Conservation (phyloP, 1,140 invertebrate species). For the Drosophila kanapiae region DNA sequence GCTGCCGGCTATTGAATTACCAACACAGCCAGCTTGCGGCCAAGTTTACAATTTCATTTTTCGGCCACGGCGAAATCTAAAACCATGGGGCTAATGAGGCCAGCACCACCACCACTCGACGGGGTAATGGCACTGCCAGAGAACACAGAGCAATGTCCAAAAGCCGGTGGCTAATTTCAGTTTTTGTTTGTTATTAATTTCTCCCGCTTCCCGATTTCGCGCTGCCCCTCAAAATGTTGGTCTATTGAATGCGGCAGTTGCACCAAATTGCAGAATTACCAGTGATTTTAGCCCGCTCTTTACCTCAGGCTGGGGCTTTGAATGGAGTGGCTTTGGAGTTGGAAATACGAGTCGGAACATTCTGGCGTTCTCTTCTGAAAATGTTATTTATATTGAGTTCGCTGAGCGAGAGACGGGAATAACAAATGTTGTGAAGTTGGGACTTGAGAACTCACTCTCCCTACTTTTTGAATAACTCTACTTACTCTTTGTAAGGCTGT, state of each 20-base stretch:
- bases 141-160: conserved; percentile 45
- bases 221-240: conserved; percentile 27
- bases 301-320: neutral
- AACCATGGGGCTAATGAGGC: conserved; percentile 70
- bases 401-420: neutral
- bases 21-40: conserved; percentile 9
- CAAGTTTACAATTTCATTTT: conserved; percentile 49
- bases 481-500: neutral
- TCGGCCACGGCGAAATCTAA: conserved; percentile 56
- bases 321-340: neutral
- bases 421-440: neutral
- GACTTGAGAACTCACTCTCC: too few species aligned
- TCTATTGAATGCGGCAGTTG: conserved; percentile 9
- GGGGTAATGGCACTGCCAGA: conserved; percentile 52
- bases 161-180: conserved; percentile 62
- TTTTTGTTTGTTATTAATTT: conserved; percentile 67
- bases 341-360: neutral
- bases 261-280: conserved; percentile 9
- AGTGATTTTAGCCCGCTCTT: conserved; percentile 10
- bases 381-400: neutral
- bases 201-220: conserved; percentile 49
- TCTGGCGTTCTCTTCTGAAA: neutral
- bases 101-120: conserved; percentile 51
- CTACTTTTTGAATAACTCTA: neutral
- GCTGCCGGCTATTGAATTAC: conserved; percentile 43